Evolutionary conservation across 2,888 invertebrate genomes (phyloP).

Genomic region (Frankliniella intonsa): DNA sequence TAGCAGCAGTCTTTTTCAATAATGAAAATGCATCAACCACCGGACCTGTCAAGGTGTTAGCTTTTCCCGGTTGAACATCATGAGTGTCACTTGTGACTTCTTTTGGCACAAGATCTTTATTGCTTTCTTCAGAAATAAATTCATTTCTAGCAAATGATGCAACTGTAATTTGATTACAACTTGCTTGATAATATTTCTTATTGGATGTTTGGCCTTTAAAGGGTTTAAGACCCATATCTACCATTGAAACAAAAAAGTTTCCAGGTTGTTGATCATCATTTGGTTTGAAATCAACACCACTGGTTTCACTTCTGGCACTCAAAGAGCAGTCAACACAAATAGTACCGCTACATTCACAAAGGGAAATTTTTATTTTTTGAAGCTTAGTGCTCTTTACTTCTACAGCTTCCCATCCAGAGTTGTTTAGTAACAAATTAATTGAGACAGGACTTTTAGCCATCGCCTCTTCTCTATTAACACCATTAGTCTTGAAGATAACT

Average conservation of each 20-base stretch:
- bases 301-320: background rate
- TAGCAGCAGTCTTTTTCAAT: background rate
- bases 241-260: constrained; percentile 2
- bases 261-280: background rate
- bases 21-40: background rate
- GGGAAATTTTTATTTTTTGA: background rate
- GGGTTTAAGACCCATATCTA: background rate
- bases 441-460: background rate
- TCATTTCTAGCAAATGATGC: background rate
- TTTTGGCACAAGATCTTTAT: background rate
- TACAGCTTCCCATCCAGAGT: background rate
- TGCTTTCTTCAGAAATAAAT: background rate
- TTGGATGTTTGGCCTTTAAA: background rate
- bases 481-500: background rate
- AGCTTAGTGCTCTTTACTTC: background rate
- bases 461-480: background rate
- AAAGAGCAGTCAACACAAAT: background rate
- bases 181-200: background rate
- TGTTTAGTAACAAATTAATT: background rate
- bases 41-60: too few relatives aligned
- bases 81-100: background rate
- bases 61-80: too few relatives aligned
- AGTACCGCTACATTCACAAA: background rate
- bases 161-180: background rate
- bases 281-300: background rate